These are phyloP conservation scores for Haemorhous mexicanus DNA, from an alignment of 2,113 vertebrate species.

Conservation along the genomic window DNA sequence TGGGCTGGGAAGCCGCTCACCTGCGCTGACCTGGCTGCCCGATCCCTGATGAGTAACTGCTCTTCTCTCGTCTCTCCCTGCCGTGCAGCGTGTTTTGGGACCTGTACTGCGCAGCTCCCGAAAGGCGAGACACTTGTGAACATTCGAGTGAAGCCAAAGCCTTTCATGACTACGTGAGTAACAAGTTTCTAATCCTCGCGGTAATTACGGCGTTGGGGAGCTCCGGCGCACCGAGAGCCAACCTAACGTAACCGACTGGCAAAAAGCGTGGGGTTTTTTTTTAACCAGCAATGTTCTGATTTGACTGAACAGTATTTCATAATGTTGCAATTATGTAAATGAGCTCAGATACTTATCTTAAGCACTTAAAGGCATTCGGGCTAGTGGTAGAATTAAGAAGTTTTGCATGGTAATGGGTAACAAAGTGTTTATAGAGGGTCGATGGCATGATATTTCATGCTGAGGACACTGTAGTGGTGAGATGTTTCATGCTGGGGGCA, in stretches of 20 bases:
- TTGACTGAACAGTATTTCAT: constrained; percentile 57
- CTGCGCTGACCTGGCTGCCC: neutral
- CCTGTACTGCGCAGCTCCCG: constrained; percentile 98
- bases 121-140: constrained; percentile 98
- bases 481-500: neutral
- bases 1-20: neutral
- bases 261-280: neutral
- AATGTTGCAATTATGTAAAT: constrained; percentile 57
- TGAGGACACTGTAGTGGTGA: neutral
- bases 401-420: neutral
- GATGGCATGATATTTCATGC: neutral
- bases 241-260: constrained; percentile 15
- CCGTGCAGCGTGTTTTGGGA: constrained; percentile 95
- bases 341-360: constrained; percentile 46
- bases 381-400: constrained; percentile 2
- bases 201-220: constrained; percentile 66
- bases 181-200: constrained; percentile 70
- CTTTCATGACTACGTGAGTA: constrained; percentile 99
- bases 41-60: constrained; percentile 28
- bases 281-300: constrained; percentile 4
- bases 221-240: constrained; percentile 15
- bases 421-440: neutral
- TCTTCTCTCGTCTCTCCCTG: constrained; percentile 22
- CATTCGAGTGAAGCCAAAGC: constrained; percentile 99
- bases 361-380: neutral